Evolutionary conservation across 2,888 invertebrate genomes (phyloP), one percentile per base, ranked within the genome.

Genomic region (Xylocampa areola): DNA sequence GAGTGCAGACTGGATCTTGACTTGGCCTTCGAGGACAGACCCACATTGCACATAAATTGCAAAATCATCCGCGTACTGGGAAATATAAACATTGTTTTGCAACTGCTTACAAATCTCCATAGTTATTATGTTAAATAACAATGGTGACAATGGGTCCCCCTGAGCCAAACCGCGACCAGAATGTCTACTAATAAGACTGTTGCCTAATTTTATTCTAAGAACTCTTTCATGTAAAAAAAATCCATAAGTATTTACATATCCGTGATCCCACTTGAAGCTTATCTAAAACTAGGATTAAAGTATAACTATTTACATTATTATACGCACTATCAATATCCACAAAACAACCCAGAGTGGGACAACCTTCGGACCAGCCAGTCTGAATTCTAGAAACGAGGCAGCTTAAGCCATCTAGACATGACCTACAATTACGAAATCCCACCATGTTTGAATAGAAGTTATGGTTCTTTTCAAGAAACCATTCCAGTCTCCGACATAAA

Each of bases 61-160:
- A n/a, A n/a, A 48, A 30, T 48, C 48, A 21, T 48, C 48, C 1
- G 48, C 48, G 5, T 48, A 39, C 16, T 48, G 48, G 0, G 21
- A 14, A 25, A 48, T 23, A 6, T 1, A 39, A n/a, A 30, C 4
- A 7, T 32, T 6, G 14, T 48, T 39, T 6, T 48, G 21, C 11
- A 48, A 1, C 0, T 8, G 21, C 7, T 48, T 37, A 30, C 37
- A 48, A 21, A 48, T 27, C 2, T 48, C 14, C 0, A 4, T 13
- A 3, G 50, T 50, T 16, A 49, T 3, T 14, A 48, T 30, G n/a
- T 48, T 39, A 21, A 48, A 48, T 29, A 48, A 29, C 2, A 36
- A 11, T 29, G 47, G 35, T 2, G 47, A 36, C 21, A 47, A 19
- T 2, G 47, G 36, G 4, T 37, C 47, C 8, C 29, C n/a, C n/a